phyloP scores from a whole-genome alignment of 2,888 invertebrate species.

The Erpobdella octoculata region DNA sequence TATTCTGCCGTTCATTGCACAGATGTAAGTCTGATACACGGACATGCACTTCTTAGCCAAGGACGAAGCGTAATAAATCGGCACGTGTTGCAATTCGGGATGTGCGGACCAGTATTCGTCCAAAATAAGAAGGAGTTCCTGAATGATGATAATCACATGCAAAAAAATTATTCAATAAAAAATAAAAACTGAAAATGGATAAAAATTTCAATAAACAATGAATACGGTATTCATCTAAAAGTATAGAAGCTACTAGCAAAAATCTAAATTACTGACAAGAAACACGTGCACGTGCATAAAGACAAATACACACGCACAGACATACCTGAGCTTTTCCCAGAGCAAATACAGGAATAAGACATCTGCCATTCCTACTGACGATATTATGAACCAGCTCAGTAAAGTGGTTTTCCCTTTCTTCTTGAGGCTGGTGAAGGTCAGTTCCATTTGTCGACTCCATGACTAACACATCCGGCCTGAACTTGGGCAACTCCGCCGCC shows the following conservation, averaged over 20 bases:
- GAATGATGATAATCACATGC: too few species aligned
- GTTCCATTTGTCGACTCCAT: constrained; percentile 98
- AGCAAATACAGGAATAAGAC: constrained; percentile 96
- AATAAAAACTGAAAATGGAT: too few species aligned
- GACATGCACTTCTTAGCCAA: constrained; percentile 99
- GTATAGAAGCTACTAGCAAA: too few species aligned
- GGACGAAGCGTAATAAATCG: constrained; percentile 97
- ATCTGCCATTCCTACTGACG: constrained; percentile 89
- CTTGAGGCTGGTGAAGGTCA: constrained; percentile 94
- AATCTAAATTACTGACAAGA: too few species aligned
- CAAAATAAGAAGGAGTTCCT: constrained; percentile 77
- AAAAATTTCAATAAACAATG: too few species aligned
- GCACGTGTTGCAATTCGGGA: constrained; percentile 92
- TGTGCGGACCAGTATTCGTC: constrained; percentile 98
- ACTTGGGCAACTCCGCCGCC: constrained; percentile 95
- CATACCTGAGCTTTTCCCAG: constrained; percentile 69
- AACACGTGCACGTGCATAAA: too few species aligned
- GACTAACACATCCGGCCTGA: constrained; percentile 91
- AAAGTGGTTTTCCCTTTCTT: constrained; percentile 86
- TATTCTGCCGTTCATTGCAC: constrained; percentile 98
- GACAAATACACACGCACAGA: too few species aligned
- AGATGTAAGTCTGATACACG: constrained; percentile 97
- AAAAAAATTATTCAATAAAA: too few species aligned
- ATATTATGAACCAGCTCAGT: constrained; percentile 88
- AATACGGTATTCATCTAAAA: too few species aligned